Percentiles rank a stretch among this genome's conserved stretches.
Evolutionary conservation across 2,797 vertebrate species (phyloP).

Genomic region (Sebastes taczanowskii): DNA sequence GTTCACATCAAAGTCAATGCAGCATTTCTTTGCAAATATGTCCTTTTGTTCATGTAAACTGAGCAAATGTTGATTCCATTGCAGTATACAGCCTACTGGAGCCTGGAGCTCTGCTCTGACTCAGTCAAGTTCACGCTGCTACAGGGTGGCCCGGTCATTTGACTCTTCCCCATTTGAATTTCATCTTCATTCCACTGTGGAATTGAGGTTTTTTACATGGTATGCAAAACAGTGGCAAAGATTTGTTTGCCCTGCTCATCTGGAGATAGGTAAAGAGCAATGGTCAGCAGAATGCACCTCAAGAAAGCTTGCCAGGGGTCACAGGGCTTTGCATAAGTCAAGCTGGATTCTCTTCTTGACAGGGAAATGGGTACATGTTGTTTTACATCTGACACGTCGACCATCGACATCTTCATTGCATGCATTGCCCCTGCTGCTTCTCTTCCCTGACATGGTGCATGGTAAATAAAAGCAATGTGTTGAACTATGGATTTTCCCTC

Average conservation of each 20-base stretch:
- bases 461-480: conserved; percentile 46
- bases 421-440: conserved; percentile 21
- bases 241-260: conserved; percentile 71
- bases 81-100: conserved; percentile 1
- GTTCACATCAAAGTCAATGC: conserved; percentile 2
- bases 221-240: conserved; percentile 66
- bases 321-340: conserved; percentile 68
- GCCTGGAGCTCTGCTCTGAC: conserved; percentile 28
- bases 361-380: conserved; percentile 43
- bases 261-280: conserved; percentile 44
- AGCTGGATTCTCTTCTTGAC: conserved; percentile 32
- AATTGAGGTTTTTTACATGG: conserved; percentile 53
- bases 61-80: conserved; percentile 20
- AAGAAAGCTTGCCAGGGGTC: conserved; percentile 57
- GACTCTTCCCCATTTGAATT: conserved; percentile 64
- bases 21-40: conserved; percentile 25
- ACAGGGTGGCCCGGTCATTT: conserved; percentile 47
- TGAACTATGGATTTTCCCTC: conserved; percentile 56
- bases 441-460: not conserved
- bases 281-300: conserved; percentile 58
- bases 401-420: conserved; percentile 35
- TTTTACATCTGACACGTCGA: conserved; percentile 55
- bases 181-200: conserved; percentile 45
- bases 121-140: conserved; percentile 41
- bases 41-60: conserved; percentile 26